Base-by-base conservation (phyloP, 2,113 vertebrate species). In the Galeopterus variegatus region DNA sequence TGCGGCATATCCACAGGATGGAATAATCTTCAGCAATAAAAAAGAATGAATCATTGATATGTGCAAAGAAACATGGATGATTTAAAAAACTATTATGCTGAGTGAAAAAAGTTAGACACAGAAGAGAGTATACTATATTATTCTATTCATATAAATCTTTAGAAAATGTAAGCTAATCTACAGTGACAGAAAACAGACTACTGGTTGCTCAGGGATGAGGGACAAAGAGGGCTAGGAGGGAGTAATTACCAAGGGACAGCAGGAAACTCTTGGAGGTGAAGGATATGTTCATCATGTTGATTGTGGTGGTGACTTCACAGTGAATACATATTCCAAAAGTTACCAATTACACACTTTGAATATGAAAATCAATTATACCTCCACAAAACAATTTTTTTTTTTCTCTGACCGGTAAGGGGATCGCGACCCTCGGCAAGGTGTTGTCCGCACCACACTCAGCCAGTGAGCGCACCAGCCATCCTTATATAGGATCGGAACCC, bases 1-100 rank as follows among this genome's bases (percentile, higher is more conserved):
- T 15, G 28, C 17, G 19, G 36, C 54, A 64, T 23, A 76, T 41
- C n/a, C 28, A 69, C 8, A 52, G n/a, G 62, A 26, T 6, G 21
- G 82, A 93, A 62, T 70, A 52, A 58, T 26, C 54, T 52, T 70
- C 58, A 81, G 69, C 50, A 41, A 72, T 56, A 23, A 64, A 69
- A 67, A 69, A 28, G 2, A 90, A 58, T 64, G 52, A 88, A 70
- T 26, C n/a, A 28, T 3, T 26, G 52, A 69, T 8, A 70, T 60
- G 36, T 82, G 26, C 33, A 67, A 54, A 17, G 41, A 41, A 23
- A 88, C 48, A 33, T 28, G 14, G 26, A 31, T 67, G 31, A 67
- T 82, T 93, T 54, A 83, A 87, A 93, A 95, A 87, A 62, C n/a
- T n/a, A 93, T 75, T 24, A 60, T 21, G 23, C 52, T 50, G 70